phyloP scores from a whole-genome alignment of 2,888 invertebrate species.

The Platerodrilus igneus region DNA sequence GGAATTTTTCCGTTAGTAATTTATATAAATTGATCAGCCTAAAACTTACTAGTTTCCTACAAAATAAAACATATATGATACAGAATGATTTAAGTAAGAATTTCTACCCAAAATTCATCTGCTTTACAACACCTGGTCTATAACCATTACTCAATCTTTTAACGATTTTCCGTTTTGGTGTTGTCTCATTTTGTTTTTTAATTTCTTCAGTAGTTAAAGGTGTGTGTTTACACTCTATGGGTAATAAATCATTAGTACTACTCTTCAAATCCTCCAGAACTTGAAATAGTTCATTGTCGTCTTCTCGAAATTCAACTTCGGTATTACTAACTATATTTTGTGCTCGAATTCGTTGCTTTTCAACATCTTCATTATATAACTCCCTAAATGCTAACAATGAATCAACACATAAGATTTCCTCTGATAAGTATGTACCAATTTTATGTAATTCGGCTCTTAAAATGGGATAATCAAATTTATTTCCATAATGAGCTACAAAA shows the following conservation, averaged over 20 bases:
- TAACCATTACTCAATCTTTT: too few relatives aligned
- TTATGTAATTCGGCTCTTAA: slow-evolving; percentile 59
- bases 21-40: slow-evolving; percentile 54
- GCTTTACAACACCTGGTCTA: too few relatives aligned
- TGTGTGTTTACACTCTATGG: too few relatives aligned
- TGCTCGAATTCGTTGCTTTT: too few relatives aligned
- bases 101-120: too few relatives aligned
- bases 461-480: slow-evolving; percentile 73
- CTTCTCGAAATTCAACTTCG: slow-evolving; percentile 42
- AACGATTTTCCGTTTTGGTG: slow-evolving; percentile 46
- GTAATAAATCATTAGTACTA: too few relatives aligned
- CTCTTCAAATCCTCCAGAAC: too few relatives aligned
- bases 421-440: slow-evolving; percentile 48
- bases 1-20: slow-evolving; percentile 51
- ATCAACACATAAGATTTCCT: slow-evolving; percentile 62
- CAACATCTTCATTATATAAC: slow-evolving; percentile 40
- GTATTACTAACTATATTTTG: too few relatives aligned
- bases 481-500: slow-evolving; percentile 77
- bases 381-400: slow-evolving; percentile 58
- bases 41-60: slow-evolving; percentile 43
- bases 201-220: slow-evolving; percentile 27
- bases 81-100: too few relatives aligned
- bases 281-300: slow-evolving; percentile 51
- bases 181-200: slow-evolving; percentile 52
- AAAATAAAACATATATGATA: too few relatives aligned